A percentile compares a stretch with the other conserved stretches of the same genome.
phyloP scores from a whole-genome alignment of 2,113 vertebrate species.

The Regulus satrapa region DNA sequence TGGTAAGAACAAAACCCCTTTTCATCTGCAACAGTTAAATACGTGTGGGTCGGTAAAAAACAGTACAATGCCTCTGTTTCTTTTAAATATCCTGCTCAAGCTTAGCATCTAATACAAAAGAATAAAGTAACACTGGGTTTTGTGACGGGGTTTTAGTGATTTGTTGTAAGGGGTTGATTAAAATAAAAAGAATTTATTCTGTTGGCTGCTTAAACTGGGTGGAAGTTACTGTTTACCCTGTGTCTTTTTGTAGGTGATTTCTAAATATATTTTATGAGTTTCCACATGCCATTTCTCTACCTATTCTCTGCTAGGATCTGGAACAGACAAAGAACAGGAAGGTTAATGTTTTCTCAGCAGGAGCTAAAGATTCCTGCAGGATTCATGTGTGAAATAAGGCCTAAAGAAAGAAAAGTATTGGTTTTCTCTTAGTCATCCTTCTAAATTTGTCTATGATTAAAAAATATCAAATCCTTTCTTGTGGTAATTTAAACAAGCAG shows the following conservation, averaged over 20 bases:
- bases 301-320: neutral
- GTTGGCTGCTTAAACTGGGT: neutral
- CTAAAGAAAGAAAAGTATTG: neutral
- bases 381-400: neutral
- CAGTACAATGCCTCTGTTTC: neutral
- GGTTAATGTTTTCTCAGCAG: neutral
- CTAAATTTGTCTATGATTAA: neutral
- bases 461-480: slow-evolving; percentile 24
- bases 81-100: neutral
- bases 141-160: neutral
- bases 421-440: neutral
- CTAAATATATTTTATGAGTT: neutral
- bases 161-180: neutral
- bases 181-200: neutral
- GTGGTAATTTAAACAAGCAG: slow-evolving; percentile 5
- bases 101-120: neutral
- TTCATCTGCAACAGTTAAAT: slow-evolving; percentile 27
- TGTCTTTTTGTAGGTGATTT: neutral
- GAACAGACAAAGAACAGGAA: neutral
- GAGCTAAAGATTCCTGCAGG: neutral
- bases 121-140: neutral
- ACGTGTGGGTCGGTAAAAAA: neutral
- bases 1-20: slow-evolving; percentile 78
- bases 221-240: neutral
- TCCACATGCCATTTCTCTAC: neutral